Evolutionary conservation across 2,888 invertebrate genomes (phyloP), one percentile per base, ranked within the genome.

Genomic region (Latrodectus hesperus): DNA sequence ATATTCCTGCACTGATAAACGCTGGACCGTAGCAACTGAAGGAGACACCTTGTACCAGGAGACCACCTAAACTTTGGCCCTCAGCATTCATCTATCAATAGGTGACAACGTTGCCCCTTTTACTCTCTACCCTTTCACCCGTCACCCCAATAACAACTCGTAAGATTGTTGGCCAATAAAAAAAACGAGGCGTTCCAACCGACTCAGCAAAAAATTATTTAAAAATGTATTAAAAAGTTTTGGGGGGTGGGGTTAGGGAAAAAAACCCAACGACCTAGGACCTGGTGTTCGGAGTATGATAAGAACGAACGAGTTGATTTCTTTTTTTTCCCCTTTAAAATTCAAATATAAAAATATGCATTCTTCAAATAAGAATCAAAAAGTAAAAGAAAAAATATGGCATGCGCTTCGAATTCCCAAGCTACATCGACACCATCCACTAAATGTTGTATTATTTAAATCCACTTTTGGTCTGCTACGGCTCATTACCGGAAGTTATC

Each of bases 371-470:
- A 84, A 79, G 26, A 22, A 55, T 16, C 55, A 65, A 76, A 71
- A 68, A 55, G 38, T 17, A 22, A 73, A 82, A 55, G 52, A 73
- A 38, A 67, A 9, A 17, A n/a, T 26, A 26, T 22, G 64, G 52
- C 16, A 60, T 17, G 73, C 77, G 65, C 64, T 64, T 17, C 17
- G 60, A 73, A 84, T 87, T 82, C 82, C 76, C 81, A 22, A 65
- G 55, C 81, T 81, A 71, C 84, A 74, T 49, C 65, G 82, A 75
- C 82, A 82, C 85, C 85, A 79, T 85, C 79, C 79, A 75, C 67
- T 79, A 83, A 88, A 88, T 79, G 83, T 83, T 88, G 88, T 83
- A 88, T 88, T 88, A 88, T 88, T 88, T 88, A 88, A 88, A 88
- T 88, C 88, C 88, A 73, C 88, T 88, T 87, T 88, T 81, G 88